Base-by-base conservation (phyloP, 2,113 vertebrate genomes). In the Psittacara wagleri region DNA sequence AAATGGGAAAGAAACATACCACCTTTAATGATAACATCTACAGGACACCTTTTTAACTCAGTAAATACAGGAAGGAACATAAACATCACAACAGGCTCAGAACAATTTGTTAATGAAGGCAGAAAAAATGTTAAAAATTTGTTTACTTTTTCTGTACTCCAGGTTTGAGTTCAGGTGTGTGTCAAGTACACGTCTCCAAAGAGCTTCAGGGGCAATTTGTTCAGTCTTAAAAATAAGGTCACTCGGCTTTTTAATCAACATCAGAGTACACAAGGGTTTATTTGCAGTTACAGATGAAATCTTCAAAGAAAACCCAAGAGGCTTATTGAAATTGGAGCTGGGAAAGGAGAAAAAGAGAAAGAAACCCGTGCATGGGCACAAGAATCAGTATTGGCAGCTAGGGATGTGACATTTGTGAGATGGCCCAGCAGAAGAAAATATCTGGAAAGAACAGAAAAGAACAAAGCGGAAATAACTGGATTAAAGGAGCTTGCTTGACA, bases 301-400 rank as follows among this genome's bases (percentile, higher is more conserved):
- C 83, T 90, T 80, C 72, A 88, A 78, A 96, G 70, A 88, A 96
- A 88, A 35, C 83, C 66, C 75, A 83, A 61, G 61, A 81, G 92
- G 27, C 51, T 83, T 88, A 94, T 88, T 88, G 93, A 88, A 90
- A n/a, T 41, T 83, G 43, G 17, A 95, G 33, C 20, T 46, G n/a
- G 68, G 29, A 70, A 86, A 14, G 9, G 3, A 57, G 54, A 66
- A 24, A 41, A 41, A 39, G 18, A 17, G 23, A 31, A 57, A 61
- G 4, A 82, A 93, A 68, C 5, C 18, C 35, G 66, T 76, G 31
- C 51, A 75, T 24, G 59, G 41, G 63, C 41, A 81, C 27, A 77
- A 81, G 62, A 75, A 78, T 51, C 39, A 52, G 54, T 37, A 80
- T 63, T 92, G 85, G 76, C 61, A 92, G 61, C 48, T 33, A 46